A percentile compares a stretch with the other conserved stretches of the same genome.
These are phyloP conservation scores for Phymastichus coffea DNA, from an alignment of 1,140 invertebrate genomes.

Conservation along the genomic window DNA sequence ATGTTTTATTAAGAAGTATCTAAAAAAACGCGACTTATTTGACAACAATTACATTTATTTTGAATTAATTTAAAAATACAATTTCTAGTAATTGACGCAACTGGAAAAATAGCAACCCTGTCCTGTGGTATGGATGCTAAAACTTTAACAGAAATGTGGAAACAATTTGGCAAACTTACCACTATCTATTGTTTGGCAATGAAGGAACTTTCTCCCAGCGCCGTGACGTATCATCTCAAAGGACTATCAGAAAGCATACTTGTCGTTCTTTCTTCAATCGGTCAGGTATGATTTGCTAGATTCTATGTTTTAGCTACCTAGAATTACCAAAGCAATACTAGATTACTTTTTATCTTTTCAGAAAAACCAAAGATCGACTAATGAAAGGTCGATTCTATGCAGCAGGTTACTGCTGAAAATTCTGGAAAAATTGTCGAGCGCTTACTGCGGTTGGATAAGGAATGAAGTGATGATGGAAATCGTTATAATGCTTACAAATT, in stretches of 20 bases:
- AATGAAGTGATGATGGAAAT: constrained; percentile 30
- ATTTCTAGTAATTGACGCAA: constrained; percentile 39
- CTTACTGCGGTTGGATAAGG: constrained; percentile 34
- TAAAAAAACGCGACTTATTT: neutral
- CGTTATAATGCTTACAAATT: constrained; percentile 36
- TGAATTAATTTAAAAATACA: constrained; percentile 3
- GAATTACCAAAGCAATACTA: neutral
- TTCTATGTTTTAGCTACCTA: neutral
- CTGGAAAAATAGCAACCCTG: constrained; percentile 37
- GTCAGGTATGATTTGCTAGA: constrained; percentile 34
- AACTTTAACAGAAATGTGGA: constrained; percentile 43
- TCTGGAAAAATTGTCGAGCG: constrained; percentile 39
- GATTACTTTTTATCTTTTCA: neutral
- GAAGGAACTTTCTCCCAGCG: constrained; percentile 24
- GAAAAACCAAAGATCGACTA: constrained; percentile 17
- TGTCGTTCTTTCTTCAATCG: constrained; percentile 27
- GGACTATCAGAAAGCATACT: constrained; percentile 33
- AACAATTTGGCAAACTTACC: constrained; percentile 43
- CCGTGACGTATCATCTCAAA: constrained; percentile 34
- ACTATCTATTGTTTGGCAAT: constrained; percentile 32
- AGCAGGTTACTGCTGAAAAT: constrained; percentile 40
- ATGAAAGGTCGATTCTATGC: constrained; percentile 37
- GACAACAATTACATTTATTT: constrained; percentile 1
- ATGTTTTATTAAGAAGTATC: constrained; percentile 41
- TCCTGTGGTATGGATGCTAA: constrained; percentile 41